Evolutionary conservation across 1,140 invertebrate species (phyloP), one percentile per base, ranked within the genome.

Genomic region (Scaptomyza graminum): DNA sequence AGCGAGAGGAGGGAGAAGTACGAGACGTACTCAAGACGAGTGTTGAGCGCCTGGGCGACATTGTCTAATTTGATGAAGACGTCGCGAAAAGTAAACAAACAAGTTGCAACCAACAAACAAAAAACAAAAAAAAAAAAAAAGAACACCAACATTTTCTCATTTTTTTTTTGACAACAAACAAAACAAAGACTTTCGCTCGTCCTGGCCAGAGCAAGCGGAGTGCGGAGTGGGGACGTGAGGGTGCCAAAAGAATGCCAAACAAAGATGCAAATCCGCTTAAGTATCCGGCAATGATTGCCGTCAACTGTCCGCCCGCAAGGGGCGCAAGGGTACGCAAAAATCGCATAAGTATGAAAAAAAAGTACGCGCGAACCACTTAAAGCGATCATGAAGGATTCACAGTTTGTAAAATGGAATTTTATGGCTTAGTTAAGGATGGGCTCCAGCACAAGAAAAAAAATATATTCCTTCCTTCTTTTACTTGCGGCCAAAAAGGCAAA

Each of bases 371-470:
- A 77, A 79, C 89, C 88, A 84, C 84, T 90, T 90, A 90, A 89
- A 90, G 77, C 88, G 88, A 90, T 90, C 88, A 90, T 90, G 88
- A 84, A 90, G 88, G 89, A 89, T 91, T 91, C 90, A 90, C 89
- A 90, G 90, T 88, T 91, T 91, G 90, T 91, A 90, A 90, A 90
- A 90, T 84, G 83, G 79, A 90, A 88, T 90, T 90, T 90, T 88
- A 90, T 90, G 88, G 83, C 88, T 90, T 90, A 90, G 79, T 74
- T 64, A 54, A 67, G 69, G 50, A 54, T 50, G 54, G 72, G 52
- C 51, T 31, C 28, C 28, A 31, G 6, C 28, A 31, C 18, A 22
- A 18, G 3, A 18, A 22, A 22, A 44, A 49, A n/a, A 47, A 81
- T 87, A 41, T n/a, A 39, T 39, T 31, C 5, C 28, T 31, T 31